Percentiles rank a stretch among this genome's conserved stretches.
These are phyloP conservation scores for Andricus curvator DNA, from an alignment of 2,888 invertebrate species.

Conservation along the genomic window DNA sequence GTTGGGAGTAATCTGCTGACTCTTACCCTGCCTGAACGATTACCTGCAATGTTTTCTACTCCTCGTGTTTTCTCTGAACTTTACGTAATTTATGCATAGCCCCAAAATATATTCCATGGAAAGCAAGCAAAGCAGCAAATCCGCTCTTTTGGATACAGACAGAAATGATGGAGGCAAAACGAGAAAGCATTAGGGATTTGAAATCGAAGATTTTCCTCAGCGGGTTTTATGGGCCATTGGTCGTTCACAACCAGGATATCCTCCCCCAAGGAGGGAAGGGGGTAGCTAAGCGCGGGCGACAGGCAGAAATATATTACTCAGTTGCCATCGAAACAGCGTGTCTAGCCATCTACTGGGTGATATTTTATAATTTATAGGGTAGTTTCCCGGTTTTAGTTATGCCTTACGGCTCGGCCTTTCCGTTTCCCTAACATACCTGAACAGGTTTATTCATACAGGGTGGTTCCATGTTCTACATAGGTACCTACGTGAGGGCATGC, in stretches of 20 bases:
- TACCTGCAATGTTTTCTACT: too few relatives aligned
- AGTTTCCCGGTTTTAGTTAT: constrained; percentile 41
- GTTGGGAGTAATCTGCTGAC: too few relatives aligned
- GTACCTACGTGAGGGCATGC: background rate
- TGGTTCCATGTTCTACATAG: constrained; percentile 22
- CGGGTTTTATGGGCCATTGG: constrained; percentile 45
- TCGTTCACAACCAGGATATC: constrained; percentile 12
- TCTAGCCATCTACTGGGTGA: constrained; percentile 49
- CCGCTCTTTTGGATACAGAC: constrained; percentile 5
- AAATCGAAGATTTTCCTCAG: constrained; percentile 42
- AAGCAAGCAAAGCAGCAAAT: constrained; percentile 27
- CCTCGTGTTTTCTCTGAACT: too few relatives aligned
- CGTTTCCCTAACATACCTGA: constrained; percentile 18
- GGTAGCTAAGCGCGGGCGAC: constrained; percentile 41
- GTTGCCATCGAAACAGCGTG: constrained; percentile 48
- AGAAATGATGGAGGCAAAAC: constrained; percentile 39
- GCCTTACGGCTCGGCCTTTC: constrained; percentile 3
- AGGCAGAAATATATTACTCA: constrained; percentile 51
- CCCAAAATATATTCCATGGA: constrained; percentile 3
- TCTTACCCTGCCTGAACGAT: too few relatives aligned
- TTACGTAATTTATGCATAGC: too few relatives aligned
- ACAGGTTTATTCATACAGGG: constrained; percentile 33
- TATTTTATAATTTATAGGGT: constrained; percentile 58
- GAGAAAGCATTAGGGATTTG: constrained; percentile 40
- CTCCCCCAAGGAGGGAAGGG: background rate